phyloP scores from a whole-genome alignment of 2,113 vertebrate genomes.

The Enhydra lutris region DNA sequence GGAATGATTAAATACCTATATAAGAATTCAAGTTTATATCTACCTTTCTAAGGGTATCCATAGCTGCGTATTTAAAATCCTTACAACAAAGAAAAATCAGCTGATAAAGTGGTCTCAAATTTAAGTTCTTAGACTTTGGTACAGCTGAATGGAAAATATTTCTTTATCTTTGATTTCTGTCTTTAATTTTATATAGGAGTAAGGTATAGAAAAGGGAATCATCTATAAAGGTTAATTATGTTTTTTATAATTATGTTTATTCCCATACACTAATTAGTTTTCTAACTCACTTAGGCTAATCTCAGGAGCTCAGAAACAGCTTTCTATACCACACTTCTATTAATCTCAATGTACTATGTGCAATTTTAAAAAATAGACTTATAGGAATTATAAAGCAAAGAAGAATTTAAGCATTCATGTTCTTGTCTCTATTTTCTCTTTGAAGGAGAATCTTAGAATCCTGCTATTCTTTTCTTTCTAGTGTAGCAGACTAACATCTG shows the following conservation, averaged over 20 bases:
- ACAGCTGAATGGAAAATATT: background rate
- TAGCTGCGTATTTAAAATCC: background rate
- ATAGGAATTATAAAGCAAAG: constrained; percentile 62
- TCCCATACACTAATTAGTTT: constrained; percentile 9
- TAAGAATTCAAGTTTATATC: background rate
- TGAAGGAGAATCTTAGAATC: constrained; percentile 56
- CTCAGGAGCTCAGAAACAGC: constrained; percentile 48
- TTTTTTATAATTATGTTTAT: constrained; percentile 21
- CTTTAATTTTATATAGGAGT: background rate
- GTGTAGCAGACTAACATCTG: constrained; percentile 76
- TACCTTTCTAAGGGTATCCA: background rate
- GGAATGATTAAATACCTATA: background rate
- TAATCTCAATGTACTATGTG: constrained; percentile 41
- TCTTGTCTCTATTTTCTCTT: constrained; percentile 56
- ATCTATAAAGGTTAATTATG: constrained; percentile 6
- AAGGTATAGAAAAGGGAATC: background rate
- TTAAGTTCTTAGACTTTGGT: background rate
- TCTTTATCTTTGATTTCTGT: background rate
- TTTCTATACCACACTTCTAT: constrained; percentile 57
- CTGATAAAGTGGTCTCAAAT: background rate
- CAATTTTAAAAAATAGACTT: constrained; percentile 68
- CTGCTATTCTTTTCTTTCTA: constrained; percentile 63
- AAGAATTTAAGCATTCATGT: constrained; percentile 30
- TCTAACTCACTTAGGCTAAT: constrained; percentile 34
- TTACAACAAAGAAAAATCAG: background rate